Base-by-base conservation (phyloP, 2,797 vertebrate genomes). In the Diceros bicornis region DNA sequence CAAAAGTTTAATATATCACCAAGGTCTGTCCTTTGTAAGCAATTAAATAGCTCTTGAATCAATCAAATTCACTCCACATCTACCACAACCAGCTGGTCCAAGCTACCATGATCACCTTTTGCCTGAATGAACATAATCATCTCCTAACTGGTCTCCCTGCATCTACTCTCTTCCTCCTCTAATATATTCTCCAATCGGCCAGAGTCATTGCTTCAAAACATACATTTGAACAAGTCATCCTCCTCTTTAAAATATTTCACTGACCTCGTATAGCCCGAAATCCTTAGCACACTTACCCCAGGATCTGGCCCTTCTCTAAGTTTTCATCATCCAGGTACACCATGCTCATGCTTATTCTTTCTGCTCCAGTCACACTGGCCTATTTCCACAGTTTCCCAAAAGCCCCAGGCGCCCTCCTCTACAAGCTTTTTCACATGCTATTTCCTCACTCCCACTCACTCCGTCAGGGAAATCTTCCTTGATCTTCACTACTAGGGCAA, bases 401-500 rank as follows among this genome's bases (percentile, higher is more conserved):
- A 90, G 10, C 2, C 13, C 18, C 14, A n/a, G 6, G 1, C 34
- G 86, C 83, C 10, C 25, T 93, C 32, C 34, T 6, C 1, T 74
- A 61, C 5, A 84, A 96, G 23, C 0, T 79, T 94, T 91, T 66
- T 10, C 6, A 92, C n/a, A 12, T 37, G 47, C 34, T 57, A 64
- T 79, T 91, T 64, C 14, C 13, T 59, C 1, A 47, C 7, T 83
- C 27, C 20, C 34, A 83, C 62, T 77, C 16, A 0, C 9, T 95
- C 75, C 59, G 25, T 89, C 18, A 55, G 55, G 64, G 84, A 86
- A 95, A 10, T 7, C 34, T 74, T 87, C 77, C 55, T 93, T 79
- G 68, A 93, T 92, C 64, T 81, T 96, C 47, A 91, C 37, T 23
- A 93, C 52, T 95, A 87, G 41, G 47, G 61, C 6, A 93, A 82